Conservation (phyloP, 35 echinoderm and acorn worm species). For the Heliocidaris tuberculata region DNA sequence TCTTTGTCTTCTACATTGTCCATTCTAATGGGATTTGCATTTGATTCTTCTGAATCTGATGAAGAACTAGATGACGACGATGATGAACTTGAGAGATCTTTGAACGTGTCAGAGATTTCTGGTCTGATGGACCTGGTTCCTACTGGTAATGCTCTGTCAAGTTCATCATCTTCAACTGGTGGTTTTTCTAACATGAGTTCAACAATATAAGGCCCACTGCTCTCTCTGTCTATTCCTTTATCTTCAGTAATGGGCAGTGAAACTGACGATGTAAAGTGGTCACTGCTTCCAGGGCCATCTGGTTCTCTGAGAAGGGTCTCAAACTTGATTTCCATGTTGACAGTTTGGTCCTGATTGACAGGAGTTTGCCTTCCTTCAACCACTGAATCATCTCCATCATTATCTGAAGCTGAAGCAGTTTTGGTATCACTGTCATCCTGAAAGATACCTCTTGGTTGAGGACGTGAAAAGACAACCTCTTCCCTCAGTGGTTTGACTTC, state of each 20-base stretch:
- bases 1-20: not conserved
- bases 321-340: not conserved
- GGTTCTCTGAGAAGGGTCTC: not conserved
- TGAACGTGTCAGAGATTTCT: not conserved
- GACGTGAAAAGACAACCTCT: slow-evolving; percentile 10
- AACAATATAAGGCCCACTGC: not conserved
- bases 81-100: not conserved
- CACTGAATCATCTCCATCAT: not conserved
- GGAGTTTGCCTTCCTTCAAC: not conserved
- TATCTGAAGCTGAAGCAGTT: not conserved
- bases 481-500: slow-evolving; percentile 5
- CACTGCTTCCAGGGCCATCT: not conserved
- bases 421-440: not conserved
- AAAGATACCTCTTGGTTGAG: not conserved
- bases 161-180: not conserved
- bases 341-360: not conserved
- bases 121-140: not conserved
- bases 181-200: slow-evolving; percentile 25
- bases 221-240: not conserved
- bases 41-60: slow-evolving; percentile 1
- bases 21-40: not conserved
- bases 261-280: not conserved
- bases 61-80: not conserved
- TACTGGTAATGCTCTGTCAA: slow-evolving; percentile 6
- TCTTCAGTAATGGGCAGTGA: not conserved